Conservation (phyloP, 2,797 vertebrate species). For the Lemur catta region DNA sequence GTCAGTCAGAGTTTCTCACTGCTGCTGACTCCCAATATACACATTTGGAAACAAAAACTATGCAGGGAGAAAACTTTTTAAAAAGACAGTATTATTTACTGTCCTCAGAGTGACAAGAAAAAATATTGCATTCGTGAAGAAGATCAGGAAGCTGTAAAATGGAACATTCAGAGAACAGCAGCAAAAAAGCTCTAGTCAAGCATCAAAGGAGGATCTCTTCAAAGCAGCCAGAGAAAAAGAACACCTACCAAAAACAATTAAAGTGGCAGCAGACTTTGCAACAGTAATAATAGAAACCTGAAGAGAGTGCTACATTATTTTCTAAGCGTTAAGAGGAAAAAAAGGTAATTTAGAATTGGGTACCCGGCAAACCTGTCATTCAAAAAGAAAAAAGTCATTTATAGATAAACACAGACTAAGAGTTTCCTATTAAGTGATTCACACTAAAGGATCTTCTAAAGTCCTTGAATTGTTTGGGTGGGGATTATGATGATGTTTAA, state of each 20-base stretch:
- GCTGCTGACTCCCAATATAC: neutral
- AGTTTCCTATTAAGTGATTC: neutral
- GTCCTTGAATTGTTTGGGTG: neutral
- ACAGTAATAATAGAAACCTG: neutral
- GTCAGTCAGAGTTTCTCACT: constrained; percentile 26
- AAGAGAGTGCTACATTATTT: neutral
- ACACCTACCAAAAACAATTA: neutral
- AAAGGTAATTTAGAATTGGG: neutral
- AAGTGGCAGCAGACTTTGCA: neutral
- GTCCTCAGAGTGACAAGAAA: neutral
- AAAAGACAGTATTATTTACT: constrained; percentile 7
- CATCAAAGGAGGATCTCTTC: constrained; percentile 18
- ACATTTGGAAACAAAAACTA: constrained; percentile 23
- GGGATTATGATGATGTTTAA: neutral
- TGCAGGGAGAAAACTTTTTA: neutral
- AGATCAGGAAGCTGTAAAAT: constrained; percentile 33
- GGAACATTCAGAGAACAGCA: neutral
- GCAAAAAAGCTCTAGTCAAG: neutral
- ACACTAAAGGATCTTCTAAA: neutral
- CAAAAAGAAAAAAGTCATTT: constrained; percentile 38
- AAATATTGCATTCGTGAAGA: neutral
- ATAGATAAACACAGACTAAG: neutral
- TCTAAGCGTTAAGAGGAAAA: neutral
- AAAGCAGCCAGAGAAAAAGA: neutral
- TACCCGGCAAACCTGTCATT: constrained; percentile 22